phyloP scores from a whole-genome alignment of 2,888 invertebrate genomes.

The Ophonus ardosiacus region DNA sequence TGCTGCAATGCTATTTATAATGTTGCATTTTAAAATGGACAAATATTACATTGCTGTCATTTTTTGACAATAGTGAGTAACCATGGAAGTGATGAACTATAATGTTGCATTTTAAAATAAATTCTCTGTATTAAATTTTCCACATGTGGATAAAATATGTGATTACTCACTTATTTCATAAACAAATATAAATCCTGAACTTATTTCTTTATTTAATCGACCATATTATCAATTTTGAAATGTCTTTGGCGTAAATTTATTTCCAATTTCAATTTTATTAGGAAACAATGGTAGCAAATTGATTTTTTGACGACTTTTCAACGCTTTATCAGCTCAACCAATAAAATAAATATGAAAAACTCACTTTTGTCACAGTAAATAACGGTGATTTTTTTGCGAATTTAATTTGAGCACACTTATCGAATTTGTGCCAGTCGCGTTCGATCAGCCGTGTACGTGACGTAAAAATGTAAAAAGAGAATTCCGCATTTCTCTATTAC shows the following conservation, averaged over 20 bases:
- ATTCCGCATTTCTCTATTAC: slow-evolving; percentile 25
- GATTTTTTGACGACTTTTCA: not conserved
- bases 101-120: too few species aligned
- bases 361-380: not conserved
- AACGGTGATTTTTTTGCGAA: slow-evolving; percentile 4
- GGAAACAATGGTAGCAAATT: not conserved
- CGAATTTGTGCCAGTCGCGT: slow-evolving; percentile 35
- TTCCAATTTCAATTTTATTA: not conserved
- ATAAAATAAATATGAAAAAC: slow-evolving; percentile 7
- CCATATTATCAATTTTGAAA: not conserved
- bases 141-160: too few species aligned
- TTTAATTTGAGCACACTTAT: slow-evolving; percentile 27
- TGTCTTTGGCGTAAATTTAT: not conserved
- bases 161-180: too few species aligned
- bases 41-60: too few species aligned
- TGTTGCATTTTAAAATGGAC: too few species aligned
- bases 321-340: not conserved
- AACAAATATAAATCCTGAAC: not conserved
- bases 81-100: too few species aligned
- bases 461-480: slow-evolving; percentile 27
- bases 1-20: too few species aligned
- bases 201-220: not conserved
- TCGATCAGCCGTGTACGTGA: slow-evolving; percentile 28
- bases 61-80: too few species aligned
- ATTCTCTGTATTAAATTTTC: too few species aligned